A percentile compares a stretch with the other conserved stretches of the same genome.
Evolutionary conservation across 2,888 invertebrate species (phyloP).

Genomic region (Cataglyphis altisquamis): DNA sequence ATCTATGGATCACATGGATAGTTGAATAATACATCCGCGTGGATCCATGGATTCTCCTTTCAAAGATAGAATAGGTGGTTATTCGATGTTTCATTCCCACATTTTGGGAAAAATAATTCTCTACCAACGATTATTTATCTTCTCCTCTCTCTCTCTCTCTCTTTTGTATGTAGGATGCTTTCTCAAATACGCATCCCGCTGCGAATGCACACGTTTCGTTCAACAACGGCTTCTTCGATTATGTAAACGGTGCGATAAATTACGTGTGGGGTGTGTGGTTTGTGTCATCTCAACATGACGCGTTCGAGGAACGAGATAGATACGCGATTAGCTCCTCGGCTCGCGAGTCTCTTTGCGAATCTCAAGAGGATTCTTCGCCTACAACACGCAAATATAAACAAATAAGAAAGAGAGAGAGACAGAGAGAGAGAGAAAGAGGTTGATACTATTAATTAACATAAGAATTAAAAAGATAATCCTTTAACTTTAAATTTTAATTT

Average conservation of each 20-base stretch:
- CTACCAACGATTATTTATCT: constrained; percentile 29
- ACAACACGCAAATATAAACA: not conserved
- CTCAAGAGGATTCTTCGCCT: constrained; percentile 13
- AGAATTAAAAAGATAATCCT: not conserved
- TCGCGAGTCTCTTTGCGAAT: constrained; percentile 27
- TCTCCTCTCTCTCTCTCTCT: not conserved
- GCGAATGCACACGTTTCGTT: constrained; percentile 37
- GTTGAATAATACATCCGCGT: constrained; percentile 11
- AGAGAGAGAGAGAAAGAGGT: not conserved
- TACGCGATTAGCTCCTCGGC: constrained; percentile 46
- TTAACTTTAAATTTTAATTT: not conserved
- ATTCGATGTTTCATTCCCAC: constrained; percentile 20
- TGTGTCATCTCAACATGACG: constrained; percentile 48
- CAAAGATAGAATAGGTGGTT: constrained; percentile 13
- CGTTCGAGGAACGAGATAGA: constrained; percentile 39
- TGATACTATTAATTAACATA: constrained; percentile 28
- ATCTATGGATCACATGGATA: not conserved
- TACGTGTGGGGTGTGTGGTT: constrained; percentile 35
- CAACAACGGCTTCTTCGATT: constrained; percentile 50
- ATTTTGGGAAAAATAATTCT: constrained; percentile 29
- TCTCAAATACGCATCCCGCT: constrained; percentile 35
- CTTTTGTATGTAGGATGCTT: not conserved
- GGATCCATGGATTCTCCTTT: not conserved
- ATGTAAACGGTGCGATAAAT: constrained; percentile 55
- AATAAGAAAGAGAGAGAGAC: not conserved